Evolutionary conservation across 2,888 invertebrate genomes (phyloP).

Genomic region (Hoplodrina blanda): DNA sequence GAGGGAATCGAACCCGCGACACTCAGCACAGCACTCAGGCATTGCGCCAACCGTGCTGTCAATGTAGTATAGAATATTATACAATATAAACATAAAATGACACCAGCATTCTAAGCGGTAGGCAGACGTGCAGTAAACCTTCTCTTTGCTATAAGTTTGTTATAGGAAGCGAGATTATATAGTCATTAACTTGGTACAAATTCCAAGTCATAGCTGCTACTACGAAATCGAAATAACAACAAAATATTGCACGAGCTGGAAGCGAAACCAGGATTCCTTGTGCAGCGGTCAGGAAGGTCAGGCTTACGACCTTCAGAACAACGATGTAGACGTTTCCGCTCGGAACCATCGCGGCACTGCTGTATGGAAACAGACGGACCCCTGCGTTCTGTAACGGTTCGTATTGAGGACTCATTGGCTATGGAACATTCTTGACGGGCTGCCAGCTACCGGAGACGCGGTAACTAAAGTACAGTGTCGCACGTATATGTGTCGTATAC

Average conservation of each 20-base stretch:
- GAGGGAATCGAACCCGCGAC: too few relatives aligned
- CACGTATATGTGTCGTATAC: not conserved
- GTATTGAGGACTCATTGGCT: constrained; percentile 48
- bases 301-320: not conserved
- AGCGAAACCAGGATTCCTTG: not conserved
- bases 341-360: not conserved
- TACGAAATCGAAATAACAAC: not conserved
- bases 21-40: too few relatives aligned
- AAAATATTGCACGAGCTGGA: not conserved
- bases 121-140: too few relatives aligned
- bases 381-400: constrained; percentile 42
- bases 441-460: constrained; percentile 67
- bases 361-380: constrained; percentile 9
- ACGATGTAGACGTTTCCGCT: not conserved
- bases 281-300: too few relatives aligned
- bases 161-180: not conserved
- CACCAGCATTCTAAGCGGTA: too few relatives aligned
- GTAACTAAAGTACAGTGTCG: constrained; percentile 12
- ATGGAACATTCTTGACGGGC: constrained; percentile 51
- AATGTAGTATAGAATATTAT: too few relatives aligned
- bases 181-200: not conserved
- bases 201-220: not conserved
- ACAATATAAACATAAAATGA: too few relatives aligned
- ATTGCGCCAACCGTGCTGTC: too few relatives aligned
- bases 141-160: too few relatives aligned